Evolutionary conservation across 2,113 vertebrate genomes (phyloP).

Genomic region (Bos indicus): DNA sequence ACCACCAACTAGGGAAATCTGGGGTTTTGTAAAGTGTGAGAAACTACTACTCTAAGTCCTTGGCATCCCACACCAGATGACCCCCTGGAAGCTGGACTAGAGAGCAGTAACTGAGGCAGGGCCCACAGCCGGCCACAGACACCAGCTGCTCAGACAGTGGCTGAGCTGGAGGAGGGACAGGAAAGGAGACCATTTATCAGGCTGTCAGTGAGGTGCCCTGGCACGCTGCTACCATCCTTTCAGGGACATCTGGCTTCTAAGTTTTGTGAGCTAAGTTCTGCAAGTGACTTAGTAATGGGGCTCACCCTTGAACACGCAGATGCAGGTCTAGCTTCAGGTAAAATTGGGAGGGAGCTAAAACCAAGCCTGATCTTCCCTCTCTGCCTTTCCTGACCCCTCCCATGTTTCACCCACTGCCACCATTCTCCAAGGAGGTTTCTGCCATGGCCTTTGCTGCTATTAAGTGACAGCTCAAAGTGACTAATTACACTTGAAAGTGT

Average conservation of each 20-base stretch:
- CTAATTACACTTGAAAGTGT: background rate
- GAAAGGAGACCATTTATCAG: background rate
- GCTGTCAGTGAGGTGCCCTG: background rate
- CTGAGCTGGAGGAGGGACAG: background rate
- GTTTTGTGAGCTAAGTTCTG: background rate
- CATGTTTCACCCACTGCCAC: background rate
- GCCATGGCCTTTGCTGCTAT: background rate
- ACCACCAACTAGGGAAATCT: background rate
- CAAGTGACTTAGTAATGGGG: background rate
- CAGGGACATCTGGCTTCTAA: slow-evolving; percentile 6
- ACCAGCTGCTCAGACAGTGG: background rate
- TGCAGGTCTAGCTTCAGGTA: background rate
- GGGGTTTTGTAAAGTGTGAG: background rate
- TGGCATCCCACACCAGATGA: background rate
- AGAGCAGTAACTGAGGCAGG: background rate
- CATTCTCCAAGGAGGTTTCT: background rate
- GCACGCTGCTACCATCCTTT: background rate
- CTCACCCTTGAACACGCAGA: background rate
- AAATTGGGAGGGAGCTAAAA: background rate
- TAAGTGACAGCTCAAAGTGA: background rate
- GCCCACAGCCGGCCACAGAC: background rate
- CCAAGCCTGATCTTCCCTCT: background rate
- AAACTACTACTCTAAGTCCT: background rate
- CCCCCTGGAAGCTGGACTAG: background rate
- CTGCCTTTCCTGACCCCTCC: background rate